Base-by-base conservation (phyloP, 2,113 vertebrate genomes). In the Petrocephalus zakoni region DNA sequence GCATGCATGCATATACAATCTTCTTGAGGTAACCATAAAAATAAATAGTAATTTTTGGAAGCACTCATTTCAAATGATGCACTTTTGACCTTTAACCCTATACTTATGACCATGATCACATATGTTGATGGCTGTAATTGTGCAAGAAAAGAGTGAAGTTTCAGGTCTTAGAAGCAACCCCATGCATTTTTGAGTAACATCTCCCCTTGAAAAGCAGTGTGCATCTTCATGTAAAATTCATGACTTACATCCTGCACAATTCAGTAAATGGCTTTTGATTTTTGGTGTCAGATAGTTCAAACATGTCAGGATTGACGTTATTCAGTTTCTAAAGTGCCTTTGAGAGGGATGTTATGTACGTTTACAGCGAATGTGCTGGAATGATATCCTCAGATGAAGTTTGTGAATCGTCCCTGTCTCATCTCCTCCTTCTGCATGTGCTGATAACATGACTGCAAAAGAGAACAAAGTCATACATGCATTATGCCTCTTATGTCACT, bases 361-460 rank as follows among this genome's bases (percentile, higher is more conserved):
- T 51, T 13, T 10, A 52, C 11, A 51, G 49, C 11, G 25, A 13
- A 51, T 6, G 22, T 52, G 49, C n/a, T 37, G 22, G 29, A 86
- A 0, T 2, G 51, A 34, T 7, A 56, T 34, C 52, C 52, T 86
- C 51, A 86, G 52, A 55, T 86, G 25, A 86, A 86, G 52, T 86
- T 52, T 55, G 52, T 34, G 55, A 86, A 86, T 55, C 84, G 84
- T 52, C 84, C 84, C 25, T 25, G 84, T 37, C 84, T 29, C 19
- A 86, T 53, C 52, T 86, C 84, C 84, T 56, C 13, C 51, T 86
- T 86, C 84, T 86, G 84, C 49, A 86, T 55, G 55, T 86, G 52
- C 2, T 55, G 2, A 52, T 86, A 86, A 34, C 84, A 86, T 55
- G 84, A 86, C 84, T 86, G 52, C 52, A 86, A 86, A 55, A 55